phyloP scores from a whole-genome alignment of 1,140 invertebrate genomes.

The Macrobrachium nipponense region DNA sequence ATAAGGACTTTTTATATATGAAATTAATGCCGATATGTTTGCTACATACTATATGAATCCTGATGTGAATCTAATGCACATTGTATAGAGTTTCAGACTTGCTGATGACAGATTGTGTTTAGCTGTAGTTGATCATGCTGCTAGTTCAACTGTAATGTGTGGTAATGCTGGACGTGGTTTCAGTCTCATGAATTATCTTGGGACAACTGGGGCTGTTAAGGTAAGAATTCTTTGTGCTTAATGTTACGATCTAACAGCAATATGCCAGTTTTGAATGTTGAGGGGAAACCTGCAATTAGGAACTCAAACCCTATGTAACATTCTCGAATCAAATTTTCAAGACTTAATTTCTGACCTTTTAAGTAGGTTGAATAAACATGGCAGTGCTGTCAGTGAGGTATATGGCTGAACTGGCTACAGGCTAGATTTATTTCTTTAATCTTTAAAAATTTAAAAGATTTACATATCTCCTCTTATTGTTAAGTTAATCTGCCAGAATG shows the following conservation, averaged over 20 bases:
- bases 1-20: not conserved
- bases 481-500: too few species aligned
- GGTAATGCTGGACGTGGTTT: not conserved
- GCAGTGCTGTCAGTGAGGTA: too few species aligned
- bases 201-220: conserved; percentile 9
- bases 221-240: not conserved
- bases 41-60: not conserved
- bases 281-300: too few species aligned
- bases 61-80: not conserved
- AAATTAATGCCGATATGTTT: not conserved
- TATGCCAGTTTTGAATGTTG: too few species aligned
- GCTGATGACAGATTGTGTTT: conserved; percentile 7
- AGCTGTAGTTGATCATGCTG: conserved; percentile 26
- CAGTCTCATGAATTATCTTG: conserved; percentile 19
- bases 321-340: too few species aligned
- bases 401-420: too few species aligned
- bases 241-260: not conserved
- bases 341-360: too few species aligned
- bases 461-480: too few species aligned
- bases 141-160: conserved; percentile 14
- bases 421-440: too few species aligned
- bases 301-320: too few species aligned
- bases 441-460: too few species aligned
- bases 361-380: too few species aligned
- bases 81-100: conserved; percentile 23